A percentile compares a stretch with the other conserved stretches of the same genome.
phyloP scores from a whole-genome alignment of 2,797 vertebrate species.

The Paedocypris micromegethes region DNA sequence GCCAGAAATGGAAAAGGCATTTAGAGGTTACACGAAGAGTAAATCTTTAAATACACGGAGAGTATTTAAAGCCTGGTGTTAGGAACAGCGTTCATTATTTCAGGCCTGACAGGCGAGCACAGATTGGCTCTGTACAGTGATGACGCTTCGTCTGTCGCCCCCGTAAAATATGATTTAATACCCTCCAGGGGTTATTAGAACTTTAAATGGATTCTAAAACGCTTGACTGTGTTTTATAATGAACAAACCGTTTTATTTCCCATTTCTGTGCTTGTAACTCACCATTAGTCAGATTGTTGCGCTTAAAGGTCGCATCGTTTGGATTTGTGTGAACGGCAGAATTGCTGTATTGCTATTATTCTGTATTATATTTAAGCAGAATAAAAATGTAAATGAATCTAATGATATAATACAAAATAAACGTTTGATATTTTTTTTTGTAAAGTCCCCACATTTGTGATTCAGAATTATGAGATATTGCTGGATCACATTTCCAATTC shows the following conservation, averaged over 20 bases:
- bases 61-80: too few relatives aligned
- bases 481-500: too few relatives aligned
- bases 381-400: too few relatives aligned
- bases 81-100: slow-evolving; percentile 5
- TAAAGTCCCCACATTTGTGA: too few relatives aligned
- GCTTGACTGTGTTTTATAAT: slow-evolving; percentile 20
- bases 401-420: too few relatives aligned
- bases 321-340: neutral
- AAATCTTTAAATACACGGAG: too few relatives aligned
- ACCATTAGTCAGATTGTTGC: slow-evolving; percentile 9
- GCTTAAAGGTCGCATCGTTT: neutral
- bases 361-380: too few relatives aligned
- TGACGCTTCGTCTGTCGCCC: slow-evolving; percentile 15
- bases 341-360: too few relatives aligned
- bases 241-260: slow-evolving; percentile 8
- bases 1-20: too few relatives aligned
- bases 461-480: too few relatives aligned
- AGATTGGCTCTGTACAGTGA: slow-evolving; percentile 20
- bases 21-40: too few relatives aligned
- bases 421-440: too few relatives aligned
- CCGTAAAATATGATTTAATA: slow-evolving; percentile 30
- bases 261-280: slow-evolving; percentile 6
- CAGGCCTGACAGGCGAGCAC: slow-evolving; percentile 9
- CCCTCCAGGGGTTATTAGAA: slow-evolving; percentile 25
- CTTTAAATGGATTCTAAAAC: slow-evolving; percentile 25